These are phyloP conservation scores for Periophthalmus modestus DNA, from an alignment of 2,113 vertebrate species.

Conservation along the genomic window DNA sequence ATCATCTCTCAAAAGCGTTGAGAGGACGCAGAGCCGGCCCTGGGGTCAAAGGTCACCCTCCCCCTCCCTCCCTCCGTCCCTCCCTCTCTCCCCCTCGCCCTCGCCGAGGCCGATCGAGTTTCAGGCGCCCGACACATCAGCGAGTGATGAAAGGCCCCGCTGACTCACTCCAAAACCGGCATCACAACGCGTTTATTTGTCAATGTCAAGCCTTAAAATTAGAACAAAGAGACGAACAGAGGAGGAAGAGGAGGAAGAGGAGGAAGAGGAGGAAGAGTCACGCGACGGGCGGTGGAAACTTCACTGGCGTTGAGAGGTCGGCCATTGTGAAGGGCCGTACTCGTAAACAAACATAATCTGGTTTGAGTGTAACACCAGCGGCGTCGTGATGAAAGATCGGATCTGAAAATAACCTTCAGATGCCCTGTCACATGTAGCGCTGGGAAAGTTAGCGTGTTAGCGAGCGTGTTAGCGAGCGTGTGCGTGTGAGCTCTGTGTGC, in stretches of 20 bases:
- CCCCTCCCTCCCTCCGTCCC: too few relatives aligned
- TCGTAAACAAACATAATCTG: slow-evolving; percentile 16
- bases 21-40: slow-evolving; percentile 58
- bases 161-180: slow-evolving; percentile 64
- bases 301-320: slow-evolving; percentile 26
- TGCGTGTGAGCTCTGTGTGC: background rate
- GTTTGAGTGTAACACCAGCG: background rate
- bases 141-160: slow-evolving; percentile 61
- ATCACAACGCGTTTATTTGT: slow-evolving; percentile 68
- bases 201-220: slow-evolving; percentile 65
- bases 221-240: slow-evolving; percentile 64
- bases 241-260: slow-evolving; percentile 47
- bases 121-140: slow-evolving; percentile 61
- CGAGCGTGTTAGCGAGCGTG: too few relatives aligned
- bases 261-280: slow-evolving; percentile 46
- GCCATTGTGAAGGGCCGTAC: background rate
- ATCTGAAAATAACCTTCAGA: background rate
- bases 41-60: slow-evolving; percentile 56
- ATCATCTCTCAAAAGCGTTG: slow-evolving; percentile 59
- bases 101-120: slow-evolving; percentile 52
- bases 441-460: too few relatives aligned
- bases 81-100: slow-evolving; percentile 23
- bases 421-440: background rate
- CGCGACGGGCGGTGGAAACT: slow-evolving; percentile 40
- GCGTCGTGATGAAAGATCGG: background rate